phyloP scores from a whole-genome alignment of 37 sponge, comb jelly and placozoan species.

The Chondrosia reniformis region DNA sequence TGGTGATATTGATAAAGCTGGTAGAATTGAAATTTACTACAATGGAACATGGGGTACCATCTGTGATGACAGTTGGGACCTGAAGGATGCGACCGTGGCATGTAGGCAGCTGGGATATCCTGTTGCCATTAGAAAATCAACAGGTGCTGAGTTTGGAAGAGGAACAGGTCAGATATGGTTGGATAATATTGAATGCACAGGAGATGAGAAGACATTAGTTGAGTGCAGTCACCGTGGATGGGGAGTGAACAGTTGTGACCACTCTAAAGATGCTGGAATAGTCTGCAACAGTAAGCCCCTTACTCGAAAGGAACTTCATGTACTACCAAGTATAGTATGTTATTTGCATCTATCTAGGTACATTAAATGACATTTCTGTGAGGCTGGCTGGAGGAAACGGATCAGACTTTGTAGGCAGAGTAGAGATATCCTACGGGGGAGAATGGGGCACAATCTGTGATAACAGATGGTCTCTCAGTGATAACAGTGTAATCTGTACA shows the following conservation, averaged over 20 bases:
- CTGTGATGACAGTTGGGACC: slow-evolving; percentile 27
- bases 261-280: slow-evolving; percentile 13
- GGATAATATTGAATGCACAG: slow-evolving; percentile 15
- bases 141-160: background rate
- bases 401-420: too few relatives aligned
- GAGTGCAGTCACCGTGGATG: background rate
- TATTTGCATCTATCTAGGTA: too few relatives aligned
- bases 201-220: background rate
- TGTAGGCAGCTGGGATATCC: slow-evolving; percentile 31
- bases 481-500: too few relatives aligned
- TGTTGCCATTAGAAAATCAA: background rate
- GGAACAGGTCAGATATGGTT: slow-evolving; percentile 12
- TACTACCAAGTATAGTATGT: too few relatives aligned
- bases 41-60: slow-evolving; percentile 24
- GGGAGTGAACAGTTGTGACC: background rate
- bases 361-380: too few relatives aligned
- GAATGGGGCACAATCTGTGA: too few relatives aligned
- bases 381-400: too few relatives aligned
- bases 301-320: too few relatives aligned
- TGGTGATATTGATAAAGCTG: too few relatives aligned
- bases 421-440: too few relatives aligned
- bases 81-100: slow-evolving; percentile 14
- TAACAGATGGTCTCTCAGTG: too few relatives aligned
- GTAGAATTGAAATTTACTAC: slow-evolving; percentile 18
- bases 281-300: slow-evolving; percentile 20